Evolutionary conservation across 2,888 invertebrate species (phyloP), one percentile per base, ranked within the genome.

Genomic region (Corythucha ciliata): DNA sequence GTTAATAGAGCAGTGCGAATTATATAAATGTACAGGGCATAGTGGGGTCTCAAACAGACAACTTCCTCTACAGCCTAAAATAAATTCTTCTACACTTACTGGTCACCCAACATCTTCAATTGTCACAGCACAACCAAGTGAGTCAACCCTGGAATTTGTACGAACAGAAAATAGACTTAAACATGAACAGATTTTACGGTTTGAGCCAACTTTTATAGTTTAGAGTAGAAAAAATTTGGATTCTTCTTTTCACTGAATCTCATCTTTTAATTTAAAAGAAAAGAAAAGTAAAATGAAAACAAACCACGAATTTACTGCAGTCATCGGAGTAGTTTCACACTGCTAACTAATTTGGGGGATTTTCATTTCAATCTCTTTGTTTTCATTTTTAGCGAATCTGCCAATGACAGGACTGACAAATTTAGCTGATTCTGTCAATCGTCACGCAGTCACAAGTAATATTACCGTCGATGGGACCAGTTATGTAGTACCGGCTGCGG

Each of bases 31-130:
- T 52, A 37, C 26, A 52, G 52, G 52, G 18, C 48, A 48, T 32
- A 37, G 47, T 36, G 21, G 34, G 14, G 52, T 45, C 22, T 41
- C 52, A 18, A 51, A 45, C 48, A 54, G 56, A 29, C 56, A 56
- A 48, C 50, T 56, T 45, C 56, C 56, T 41, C 48, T 56, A 14
- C 56, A 56, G 45, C 56, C 56, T n/a, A 56, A 56, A 40, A 27
- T 56, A 26, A 56, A 41, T 51, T 50, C 50, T 20, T 20, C 47
- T 16, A 32, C 56, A 29, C 29, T 56, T 21, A 37, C 51, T 27
- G 34, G 51, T 49, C 51, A 53, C 26, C 39, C 48, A 25, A 34
- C 56, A 32, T 26, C 48, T 32, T 46, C 53, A 27, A 47, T 48
- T 42, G 36, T 49, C n/a, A 37, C 47, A 45, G 50, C 49, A 44